Base-by-base conservation (phyloP, 2,113 vertebrate species). In the Phyllostomus discolor region DNA sequence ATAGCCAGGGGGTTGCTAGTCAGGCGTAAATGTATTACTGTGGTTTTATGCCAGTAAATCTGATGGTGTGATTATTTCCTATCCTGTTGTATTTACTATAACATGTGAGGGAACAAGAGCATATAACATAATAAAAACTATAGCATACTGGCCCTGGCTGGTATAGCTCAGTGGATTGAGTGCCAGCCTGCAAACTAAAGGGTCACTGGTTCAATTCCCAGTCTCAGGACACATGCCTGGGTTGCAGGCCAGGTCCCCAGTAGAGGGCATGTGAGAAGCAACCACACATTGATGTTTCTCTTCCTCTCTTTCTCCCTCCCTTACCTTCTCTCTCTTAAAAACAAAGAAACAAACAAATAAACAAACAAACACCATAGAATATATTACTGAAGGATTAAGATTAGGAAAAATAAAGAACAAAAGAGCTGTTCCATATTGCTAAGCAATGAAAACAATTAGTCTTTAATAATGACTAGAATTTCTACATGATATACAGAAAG, bases 361-460 rank as follows among this genome's bases (percentile, higher is more conserved):
- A n/a, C 22, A 52, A 52, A 54, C 17, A 59, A 70, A 90, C 59
- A 26, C 31, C 11, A 16, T 24, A 70, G 22, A 54, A 43, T 46
- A 12, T 12, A 5, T 48, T 59, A 75, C 24, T 19, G 19, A 64
- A 90, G 75, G 28, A 24, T 57, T 38, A 38, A 80, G 50, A 62
- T 82, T 31, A 43, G 69, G 20, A 52, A 88, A 75, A 31, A 33
- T 1, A 81, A 89, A 46, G 41, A 90, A 79, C 20, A 38, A 22
- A 82, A 43, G 22, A 20, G 22, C 33, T 54, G 4, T 33, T 41
- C 75, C 8, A 41, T 72, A 81, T 66, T 91, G 50, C 81, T 90
- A 91, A 96, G 87, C 19, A 38, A 91, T 93, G 88, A 52, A 73
- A 82, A 84, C 38, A 72, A 9, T 96, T 95, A 69, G 16, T 80